Evolutionary conservation across 1,140 invertebrate species (phyloP), one percentile per base, ranked within the genome.

Genomic region (Drosophila seguyi): DNA sequence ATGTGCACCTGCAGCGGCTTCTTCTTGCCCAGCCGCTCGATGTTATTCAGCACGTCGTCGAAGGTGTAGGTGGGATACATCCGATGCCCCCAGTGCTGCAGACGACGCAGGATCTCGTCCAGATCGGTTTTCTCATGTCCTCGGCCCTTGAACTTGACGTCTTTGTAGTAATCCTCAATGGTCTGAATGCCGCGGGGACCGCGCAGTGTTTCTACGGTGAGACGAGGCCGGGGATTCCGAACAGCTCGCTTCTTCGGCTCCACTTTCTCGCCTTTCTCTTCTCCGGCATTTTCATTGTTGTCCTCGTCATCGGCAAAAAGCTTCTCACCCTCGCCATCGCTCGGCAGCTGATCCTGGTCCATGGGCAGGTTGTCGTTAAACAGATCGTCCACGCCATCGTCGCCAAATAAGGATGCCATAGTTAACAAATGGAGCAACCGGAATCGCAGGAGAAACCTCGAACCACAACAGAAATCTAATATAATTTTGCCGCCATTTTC

Each of bases 1-100:
- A 96, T 79, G 80, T 94, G 93, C 4, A 94, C 93, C 47, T 95
- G 93, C 14, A 97, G 93, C 39, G 95, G 93, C 67, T 94, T 95
- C 79, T 97, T 97, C 22, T 94, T 94, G 2, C 98, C 98, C 1
- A 99, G 93, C 48, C 94, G 94, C 90, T 98, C 98, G 55, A 97
- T 94, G 93, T 95, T 96, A 58, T 95, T 95, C 2, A 98, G 93
- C 68, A 96, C 96, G 92, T 98, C 97, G 88, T 97, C 96, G 94
- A 98, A 98, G 20, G 95, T 94, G 79, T 96, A 96, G 87, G 96
- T 98, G 2, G 98, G 98, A 94, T 96, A 98, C 45, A 99, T 91
- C 65, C 98, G 94, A 92, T 99, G 97, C 3, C 95, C 96, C 98
- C 98, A 99, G 84, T 99, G 98, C 83, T 99, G 97, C 56, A 99